phyloP scores from a whole-genome alignment of 1,140 invertebrate genomes.

The Metopolophium dirhodum region DNA sequence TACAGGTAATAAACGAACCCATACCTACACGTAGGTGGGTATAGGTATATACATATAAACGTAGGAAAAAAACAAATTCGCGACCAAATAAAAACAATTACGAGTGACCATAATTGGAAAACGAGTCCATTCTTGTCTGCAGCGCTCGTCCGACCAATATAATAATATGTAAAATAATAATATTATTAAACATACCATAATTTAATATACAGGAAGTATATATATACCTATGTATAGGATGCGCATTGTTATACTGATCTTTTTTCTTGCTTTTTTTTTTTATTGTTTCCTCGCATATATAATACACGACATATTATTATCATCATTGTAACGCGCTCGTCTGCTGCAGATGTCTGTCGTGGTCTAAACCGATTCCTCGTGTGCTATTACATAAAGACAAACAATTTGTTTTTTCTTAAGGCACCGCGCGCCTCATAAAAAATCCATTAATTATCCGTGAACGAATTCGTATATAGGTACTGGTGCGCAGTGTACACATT shows the following conservation, averaged over 20 bases:
- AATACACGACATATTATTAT: neutral
- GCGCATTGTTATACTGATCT: neutral
- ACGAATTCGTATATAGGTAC: neutral
- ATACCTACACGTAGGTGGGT: neutral
- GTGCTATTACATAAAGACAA: too few relatives aligned
- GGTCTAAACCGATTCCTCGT: neutral
- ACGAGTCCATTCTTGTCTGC: conserved; percentile 6
- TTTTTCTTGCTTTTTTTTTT: neutral
- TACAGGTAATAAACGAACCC: neutral
- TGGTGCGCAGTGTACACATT: neutral
- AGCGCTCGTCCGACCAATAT: neutral
- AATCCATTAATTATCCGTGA: conserved; percentile 21
- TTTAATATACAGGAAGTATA: neutral
- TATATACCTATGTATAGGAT: neutral
- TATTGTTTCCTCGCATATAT: neutral
- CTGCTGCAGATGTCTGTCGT: neutral
- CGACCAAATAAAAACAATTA: neutral
- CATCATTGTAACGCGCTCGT: neutral
- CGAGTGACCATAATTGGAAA: conserved; percentile 18
- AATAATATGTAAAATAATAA: conserved; percentile 18
- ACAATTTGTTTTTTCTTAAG: neutral
- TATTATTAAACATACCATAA: neutral
- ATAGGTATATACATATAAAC: neutral
- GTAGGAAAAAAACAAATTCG: neutral
- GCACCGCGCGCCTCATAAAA: neutral